Evolutionary conservation across 2,113 vertebrate genomes (phyloP), one percentile per base, ranked within the genome.

Genomic region (Erythrocercus mccallii): DNA sequence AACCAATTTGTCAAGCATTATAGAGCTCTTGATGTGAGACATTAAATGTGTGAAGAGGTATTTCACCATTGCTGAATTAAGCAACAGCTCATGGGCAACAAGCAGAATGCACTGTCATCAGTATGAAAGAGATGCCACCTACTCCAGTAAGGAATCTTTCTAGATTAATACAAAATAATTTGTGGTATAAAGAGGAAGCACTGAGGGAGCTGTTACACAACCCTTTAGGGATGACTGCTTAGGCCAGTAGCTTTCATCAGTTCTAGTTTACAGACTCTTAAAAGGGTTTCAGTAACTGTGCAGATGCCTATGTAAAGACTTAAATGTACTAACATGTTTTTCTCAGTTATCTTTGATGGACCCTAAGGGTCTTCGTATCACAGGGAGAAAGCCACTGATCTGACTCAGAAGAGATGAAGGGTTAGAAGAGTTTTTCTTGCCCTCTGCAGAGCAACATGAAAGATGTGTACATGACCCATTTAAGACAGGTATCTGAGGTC

Each of bases 21-120:
- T 23, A 78, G 82, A 54, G 57, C 53, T 95, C 86, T 92, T 71
- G 78, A 92, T 57, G 84, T 74, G 93, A 87, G 72, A 87, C 72
- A 89, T 89, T 89, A 91, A 90, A 94, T 37, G 74, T 71, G 65
- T 61, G 78, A 68, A 85, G 94, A 95, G 58, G 91, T 83, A 94
- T 96, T 95, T 89, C 88, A 76, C 88, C 80, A 71, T 27, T 88
- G 82, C 87, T 69, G 60, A 93, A 93, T 94, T 95, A 94, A 96
- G 89, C 93, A 96, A 88, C 70, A 91, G 95, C 77, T 85, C 57
- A 92, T 12, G 87, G 69, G 80, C 73, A 93, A 90, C 47, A 66
- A 24, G 37, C 13, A 61, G 84, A 95, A 87, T 85, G 66, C 60
- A 51, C 61, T 85, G 83, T 56, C 88, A 96, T 66, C 54, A 81